Evolutionary conservation across 1,140 invertebrate genomes (phyloP).

Genomic region (Bactericera cockerelli): DNA sequence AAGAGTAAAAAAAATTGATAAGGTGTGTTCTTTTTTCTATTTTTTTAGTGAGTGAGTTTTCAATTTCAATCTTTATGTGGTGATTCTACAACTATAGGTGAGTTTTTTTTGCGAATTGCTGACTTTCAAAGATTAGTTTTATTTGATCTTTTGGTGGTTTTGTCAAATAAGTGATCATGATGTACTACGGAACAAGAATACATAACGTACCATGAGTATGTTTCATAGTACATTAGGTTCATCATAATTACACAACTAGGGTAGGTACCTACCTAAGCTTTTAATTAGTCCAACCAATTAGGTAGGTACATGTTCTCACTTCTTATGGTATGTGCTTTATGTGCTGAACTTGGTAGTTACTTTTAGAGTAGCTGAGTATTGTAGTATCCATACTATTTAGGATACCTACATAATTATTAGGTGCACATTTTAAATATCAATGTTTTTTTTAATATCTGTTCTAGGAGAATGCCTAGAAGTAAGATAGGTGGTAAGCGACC

Average conservation of each 20-base stretch:
- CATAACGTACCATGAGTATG: neutral
- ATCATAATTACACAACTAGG: neutral
- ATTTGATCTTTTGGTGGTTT: neutral
- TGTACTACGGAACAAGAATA: neutral
- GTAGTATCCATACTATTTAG: too few relatives aligned
- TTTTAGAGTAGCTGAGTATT: too few relatives aligned
- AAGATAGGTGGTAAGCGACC: slow-evolving; percentile 5
- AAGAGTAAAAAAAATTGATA: neutral
- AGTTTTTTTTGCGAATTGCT: neutral
- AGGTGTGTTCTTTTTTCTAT: neutral
- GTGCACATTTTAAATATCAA: neutral
- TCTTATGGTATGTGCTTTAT: too few relatives aligned
- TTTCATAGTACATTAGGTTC: neutral
- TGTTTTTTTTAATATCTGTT: neutral
- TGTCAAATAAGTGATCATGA: neutral
- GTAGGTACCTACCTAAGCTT: neutral
- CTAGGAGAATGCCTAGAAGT: neutral
- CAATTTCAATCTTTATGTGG: neutral
- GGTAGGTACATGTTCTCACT: too few relatives aligned
- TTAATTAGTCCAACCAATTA: neutral
- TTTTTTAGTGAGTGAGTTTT: neutral
- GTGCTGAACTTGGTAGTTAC: too few relatives aligned
- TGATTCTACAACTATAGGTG: neutral
- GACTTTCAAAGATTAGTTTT: neutral
- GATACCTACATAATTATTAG: neutral